A percentile compares a stretch with the other conserved stretches of the same genome.
phyloP scores from a whole-genome alignment of 2,113 vertebrate genomes.

The Xyliphius kryptos region DNA sequence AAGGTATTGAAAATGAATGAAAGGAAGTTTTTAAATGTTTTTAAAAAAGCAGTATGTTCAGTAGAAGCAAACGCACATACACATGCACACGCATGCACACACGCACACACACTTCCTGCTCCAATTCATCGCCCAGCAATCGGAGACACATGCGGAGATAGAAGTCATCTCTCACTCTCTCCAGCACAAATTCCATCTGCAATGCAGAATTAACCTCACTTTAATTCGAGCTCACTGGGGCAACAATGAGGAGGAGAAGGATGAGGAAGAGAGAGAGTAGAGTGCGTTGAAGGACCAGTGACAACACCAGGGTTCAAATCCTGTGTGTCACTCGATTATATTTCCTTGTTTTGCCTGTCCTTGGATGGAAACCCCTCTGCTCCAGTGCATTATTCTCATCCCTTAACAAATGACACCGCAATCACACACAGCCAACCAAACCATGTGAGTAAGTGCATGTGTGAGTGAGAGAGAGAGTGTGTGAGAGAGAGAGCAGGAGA shows the following conservation, averaged over 20 bases:
- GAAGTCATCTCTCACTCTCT: constrained; percentile 42
- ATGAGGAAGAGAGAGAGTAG: background rate
- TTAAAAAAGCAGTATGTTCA: no score
- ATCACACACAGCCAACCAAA: constrained; percentile 51
- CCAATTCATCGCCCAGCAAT: constrained; percentile 38
- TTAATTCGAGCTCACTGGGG: constrained; percentile 42
- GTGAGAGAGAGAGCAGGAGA: constrained; percentile 47
- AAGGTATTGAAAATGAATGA: no score
- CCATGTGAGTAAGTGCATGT: no score
- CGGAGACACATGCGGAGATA: constrained; percentile 38
- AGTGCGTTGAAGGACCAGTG: constrained; percentile 38
- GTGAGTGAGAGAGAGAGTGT: no score
- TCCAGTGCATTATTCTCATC: constrained; percentile 40
- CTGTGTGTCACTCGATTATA: constrained; percentile 53
- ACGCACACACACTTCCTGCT: no score
- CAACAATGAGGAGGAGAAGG: background rate
- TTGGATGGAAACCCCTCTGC: constrained; percentile 47
- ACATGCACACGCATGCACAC: no score
- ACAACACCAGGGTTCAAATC: constrained; percentile 56
- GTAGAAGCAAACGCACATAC: no score
- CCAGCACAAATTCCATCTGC: constrained; percentile 51
- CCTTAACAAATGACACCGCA: constrained; percentile 56
- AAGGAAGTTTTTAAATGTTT: no score
- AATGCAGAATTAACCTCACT: constrained; percentile 59
- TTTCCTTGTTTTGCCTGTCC: constrained; percentile 48